A percentile compares a stretch with the other conserved stretches of the same genome.
phyloP scores from a whole-genome alignment of 1,140 invertebrate species.

The Piezodorus guildinii region DNA sequence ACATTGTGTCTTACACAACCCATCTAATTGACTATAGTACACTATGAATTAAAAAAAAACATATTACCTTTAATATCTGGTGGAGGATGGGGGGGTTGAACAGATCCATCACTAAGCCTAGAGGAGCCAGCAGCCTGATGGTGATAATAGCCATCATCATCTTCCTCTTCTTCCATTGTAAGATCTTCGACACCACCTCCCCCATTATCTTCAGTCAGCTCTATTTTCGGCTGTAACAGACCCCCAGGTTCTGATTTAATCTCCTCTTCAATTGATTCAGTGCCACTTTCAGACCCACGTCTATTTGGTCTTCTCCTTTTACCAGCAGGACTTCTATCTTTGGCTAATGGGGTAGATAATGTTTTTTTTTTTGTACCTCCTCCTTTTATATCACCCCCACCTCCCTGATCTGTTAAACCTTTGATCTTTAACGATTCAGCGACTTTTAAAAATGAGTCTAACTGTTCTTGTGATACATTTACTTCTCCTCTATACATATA shows the following conservation, averaged over 20 bases:
- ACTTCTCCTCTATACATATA: constrained; percentile 92
- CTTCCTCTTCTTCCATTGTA: constrained; percentile 3
- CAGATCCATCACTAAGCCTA: neutral
- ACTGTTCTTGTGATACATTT: constrained; percentile 83
- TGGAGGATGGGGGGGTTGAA: neutral
- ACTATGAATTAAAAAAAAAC: no score
- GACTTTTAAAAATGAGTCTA: constrained; percentile 74
- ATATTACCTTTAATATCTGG: constrained; percentile 11
- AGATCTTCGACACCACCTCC: constrained; percentile 11
- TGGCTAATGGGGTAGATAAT: neutral
- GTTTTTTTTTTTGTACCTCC: constrained; percentile 5
- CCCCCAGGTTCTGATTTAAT: constrained; percentile 1
- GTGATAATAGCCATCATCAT: constrained; percentile 4
- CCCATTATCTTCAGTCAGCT: constrained; percentile 4
- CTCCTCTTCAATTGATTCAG: constrained; percentile 2
- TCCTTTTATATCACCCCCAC: constrained; percentile 21
- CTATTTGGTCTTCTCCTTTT: neutral
- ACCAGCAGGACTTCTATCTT: neutral
- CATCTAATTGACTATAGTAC: no score
- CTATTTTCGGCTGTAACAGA: constrained; percentile 4
- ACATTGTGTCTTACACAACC: no score
- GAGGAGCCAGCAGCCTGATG: constrained; percentile 2
- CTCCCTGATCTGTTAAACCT: constrained; percentile 57
- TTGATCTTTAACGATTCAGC: constrained; percentile 85
- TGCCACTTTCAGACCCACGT: constrained; percentile 5